Conservation (phyloP, 2,797 vertebrate genomes). For the Gobionotothen gibberifrons region DNA sequence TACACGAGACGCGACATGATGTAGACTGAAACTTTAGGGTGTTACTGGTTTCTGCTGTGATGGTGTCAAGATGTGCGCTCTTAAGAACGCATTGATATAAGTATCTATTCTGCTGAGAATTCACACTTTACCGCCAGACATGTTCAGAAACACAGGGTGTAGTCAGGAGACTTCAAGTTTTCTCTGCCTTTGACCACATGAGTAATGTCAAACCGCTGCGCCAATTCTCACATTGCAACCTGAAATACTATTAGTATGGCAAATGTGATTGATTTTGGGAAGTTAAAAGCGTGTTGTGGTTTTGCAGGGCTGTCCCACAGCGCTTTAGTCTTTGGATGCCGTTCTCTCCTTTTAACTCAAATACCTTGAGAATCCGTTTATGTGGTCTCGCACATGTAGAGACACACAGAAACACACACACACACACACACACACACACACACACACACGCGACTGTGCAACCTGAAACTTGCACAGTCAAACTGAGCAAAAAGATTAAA, state of each 20-base stretch:
- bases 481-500: constrained; percentile 52
- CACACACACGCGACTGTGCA: constrained; percentile 27
- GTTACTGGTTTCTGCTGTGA: constrained; percentile 17
- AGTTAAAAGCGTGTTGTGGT: constrained; percentile 49
- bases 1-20: constrained; percentile 19
- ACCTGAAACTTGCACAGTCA: constrained; percentile 66
- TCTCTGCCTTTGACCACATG: constrained; percentile 7
- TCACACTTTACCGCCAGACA: constrained; percentile 18
- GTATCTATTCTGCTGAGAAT: constrained; percentile 37
- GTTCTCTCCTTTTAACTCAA: not conserved
- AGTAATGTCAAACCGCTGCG: not conserved
- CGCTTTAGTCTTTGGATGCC: not conserved
- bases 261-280: constrained; percentile 41
- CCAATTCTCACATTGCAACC: constrained; percentile 1
- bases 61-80: constrained; percentile 3
- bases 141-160: constrained; percentile 35
- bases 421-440: not conserved
- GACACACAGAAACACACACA: not conserved
- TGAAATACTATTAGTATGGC: constrained; percentile 8
- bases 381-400: constrained; percentile 6
- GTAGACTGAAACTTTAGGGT: constrained; percentile 13
- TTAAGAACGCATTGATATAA: not conserved
- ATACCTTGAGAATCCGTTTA: not conserved
- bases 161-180: not conserved
- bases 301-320: constrained; percentile 21